Evolutionary conservation across 2,113 vertebrate genomes (phyloP), one percentile per base, ranked within the genome.

Genomic region (Amia ocellicauda): DNA sequence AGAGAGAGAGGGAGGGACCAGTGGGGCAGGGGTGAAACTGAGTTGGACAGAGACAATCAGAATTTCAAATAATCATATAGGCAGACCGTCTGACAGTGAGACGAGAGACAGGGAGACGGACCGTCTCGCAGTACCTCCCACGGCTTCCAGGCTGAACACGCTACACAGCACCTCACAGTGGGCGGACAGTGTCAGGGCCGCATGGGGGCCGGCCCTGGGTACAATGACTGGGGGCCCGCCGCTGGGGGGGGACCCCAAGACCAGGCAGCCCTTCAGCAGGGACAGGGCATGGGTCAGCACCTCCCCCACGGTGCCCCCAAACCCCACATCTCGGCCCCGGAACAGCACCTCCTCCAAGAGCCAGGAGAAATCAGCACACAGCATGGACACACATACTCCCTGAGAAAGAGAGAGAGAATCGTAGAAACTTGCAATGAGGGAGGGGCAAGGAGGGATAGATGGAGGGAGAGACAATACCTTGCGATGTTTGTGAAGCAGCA

Each of bases 301-400:
- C 0, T 74, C 77, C 0, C 66, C 68, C 41, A 96, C 69, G 71
- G 69, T 85, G 27, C 95, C 95, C 0, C 91, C 91, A 65, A 94
- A 97, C 11, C 90, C 91, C 7, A 94, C 90, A 0, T 95, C 92
- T 36, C 20, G 80, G 68, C 88, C 88, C 47, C 88, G 89, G 71
- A 94, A 88, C 75, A 98, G 75, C 0, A 92, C 74, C 75, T 98
- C 93, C 67, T 95, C 91, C 0, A 90, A 83, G 67, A 98, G 87
- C 91, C 89, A 89, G 0, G 77, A 78, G 10, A 96, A 89, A 5
- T 96, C 94, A 45, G 16, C 67, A 76, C 92, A 88, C 71, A 98
- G 82, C 54, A 13, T 68, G 0, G 92, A 90, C 7, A 88, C 57
- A 52, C 80, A 77, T 43, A 93, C 79, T 0, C 92, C 92, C 94